Base-by-base conservation (phyloP, 2,888 invertebrate genomes). In the Alsophila aescularia region DNA sequence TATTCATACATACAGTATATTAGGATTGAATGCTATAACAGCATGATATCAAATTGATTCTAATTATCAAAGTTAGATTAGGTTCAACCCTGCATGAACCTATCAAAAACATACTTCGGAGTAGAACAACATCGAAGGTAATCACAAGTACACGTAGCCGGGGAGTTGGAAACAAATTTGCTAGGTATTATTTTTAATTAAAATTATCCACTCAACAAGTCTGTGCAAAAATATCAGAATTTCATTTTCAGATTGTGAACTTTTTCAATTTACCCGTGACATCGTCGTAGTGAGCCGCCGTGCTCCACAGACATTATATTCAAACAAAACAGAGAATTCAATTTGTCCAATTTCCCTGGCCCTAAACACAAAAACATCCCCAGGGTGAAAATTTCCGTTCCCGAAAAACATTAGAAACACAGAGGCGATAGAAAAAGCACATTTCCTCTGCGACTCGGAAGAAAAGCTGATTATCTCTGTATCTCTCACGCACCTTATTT, bases 291-390 rank as follows among this genome's bases (percentile, higher is more conserved):
- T 40, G 49, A 44, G 58, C 31, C 49, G 43, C 48, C 55, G 52
- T 54, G 43, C 36, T 52, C 59, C 34, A 37, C 47, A 50, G 51
- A 60, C 54, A 72, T 70, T 69, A 73, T 70, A 72, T 73, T 72
- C 67, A 75, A 73, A 79, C 76, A 75, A 76, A 75, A 72, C 71
- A 70, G 63, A 71, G 64, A 75, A 81, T 79, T 81, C 75, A 73
- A 77, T 79, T 76, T 77, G 74, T 72, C 69, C 71, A 69, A 78
- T 76, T 77, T 75, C 69, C 74, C 59, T 62, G 65, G 67, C 69
- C 72, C 67, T 73, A 70, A 73, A 66, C 73, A 73, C 65, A 76
- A 78, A 76, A 75, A 78, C 71, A 74, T 76, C 75, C 73, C 75
- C 36, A 58, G 73, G 70, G 75, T 67, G 63, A 68, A 73, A 75